Conservation (phyloP, 1,140 invertebrate genomes). For the Apocrypta bakeri region DNA sequence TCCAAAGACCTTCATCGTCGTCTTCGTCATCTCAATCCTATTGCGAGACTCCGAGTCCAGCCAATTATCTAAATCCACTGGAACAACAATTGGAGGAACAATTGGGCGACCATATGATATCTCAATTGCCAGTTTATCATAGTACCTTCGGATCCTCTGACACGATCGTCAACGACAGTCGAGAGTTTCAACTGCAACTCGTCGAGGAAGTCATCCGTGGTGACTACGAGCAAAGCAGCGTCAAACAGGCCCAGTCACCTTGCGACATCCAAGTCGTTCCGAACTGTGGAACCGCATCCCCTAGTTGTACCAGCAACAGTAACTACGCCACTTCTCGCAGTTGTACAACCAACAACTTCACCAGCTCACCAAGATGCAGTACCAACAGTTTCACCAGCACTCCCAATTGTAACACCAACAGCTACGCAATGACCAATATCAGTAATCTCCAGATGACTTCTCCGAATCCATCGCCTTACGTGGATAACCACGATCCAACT, state of each 20-base stretch:
- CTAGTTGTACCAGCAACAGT: background rate
- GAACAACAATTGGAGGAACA: slow-evolving; percentile 53
- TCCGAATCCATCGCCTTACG: background rate
- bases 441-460: background rate
- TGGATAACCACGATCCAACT: background rate
- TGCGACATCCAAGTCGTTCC: slow-evolving; percentile 50
- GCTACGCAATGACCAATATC: background rate
- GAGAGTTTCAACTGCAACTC: slow-evolving; percentile 53
- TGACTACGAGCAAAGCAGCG: background rate
- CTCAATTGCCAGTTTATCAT: slow-evolving; percentile 50
- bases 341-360: too few species aligned
- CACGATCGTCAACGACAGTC: slow-evolving; percentile 56
- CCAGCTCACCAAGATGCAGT: background rate
- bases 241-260: background rate
- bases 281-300: background rate
- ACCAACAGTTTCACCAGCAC: background rate
- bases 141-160: slow-evolving; percentile 53
- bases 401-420: background rate
- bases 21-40: slow-evolving; percentile 63
- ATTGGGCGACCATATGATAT: slow-evolving; percentile 52
- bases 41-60: slow-evolving; percentile 59
- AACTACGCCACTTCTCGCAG: background rate
- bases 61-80: slow-evolving; percentile 53
- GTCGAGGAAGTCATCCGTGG: slow-evolving; percentile 57
- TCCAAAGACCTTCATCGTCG: slow-evolving; percentile 55